phyloP scores from a whole-genome alignment of 2,888 invertebrate genomes.

The Pachymerium ferrugineum region DNA sequence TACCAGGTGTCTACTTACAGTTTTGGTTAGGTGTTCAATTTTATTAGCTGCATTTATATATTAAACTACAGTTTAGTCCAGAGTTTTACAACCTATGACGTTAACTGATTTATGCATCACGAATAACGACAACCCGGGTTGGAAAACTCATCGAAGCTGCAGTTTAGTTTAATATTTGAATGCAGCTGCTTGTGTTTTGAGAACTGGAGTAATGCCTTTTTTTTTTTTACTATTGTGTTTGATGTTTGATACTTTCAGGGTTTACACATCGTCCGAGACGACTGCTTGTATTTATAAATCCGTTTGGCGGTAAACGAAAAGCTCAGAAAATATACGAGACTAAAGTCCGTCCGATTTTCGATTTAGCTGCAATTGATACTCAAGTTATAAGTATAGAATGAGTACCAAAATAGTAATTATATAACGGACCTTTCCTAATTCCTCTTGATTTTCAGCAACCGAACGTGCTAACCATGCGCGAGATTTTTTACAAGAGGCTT shows the following conservation, averaged over 20 bases:
- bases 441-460: conserved; percentile 52
- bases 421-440: background rate
- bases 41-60: too few species aligned
- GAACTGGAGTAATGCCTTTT: too few species aligned
- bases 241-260: too few species aligned
- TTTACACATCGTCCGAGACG: conserved; percentile 60
- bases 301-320: conserved; percentile 71
- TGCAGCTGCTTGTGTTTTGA: background rate
- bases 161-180: background rate
- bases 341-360: conserved; percentile 59
- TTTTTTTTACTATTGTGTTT: too few species aligned
- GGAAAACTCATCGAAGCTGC: too few species aligned
- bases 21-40: too few species aligned
- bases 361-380: conserved; percentile 49
- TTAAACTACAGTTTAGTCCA: too few species aligned
- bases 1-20: too few species aligned
- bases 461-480: conserved; percentile 70
- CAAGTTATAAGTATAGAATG: conserved; percentile 42
- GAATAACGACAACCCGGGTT: too few species aligned
- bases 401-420: too few species aligned
- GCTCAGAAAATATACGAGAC: conserved; percentile 68
- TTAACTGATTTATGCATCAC: too few species aligned
- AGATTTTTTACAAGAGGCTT: conserved; percentile 55
- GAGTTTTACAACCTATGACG: too few species aligned
- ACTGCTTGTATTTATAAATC: conserved; percentile 74